These are phyloP conservation scores for Siniperca obscura DNA, from an alignment of 2,797 vertebrate species.

Conservation along the genomic window DNA sequence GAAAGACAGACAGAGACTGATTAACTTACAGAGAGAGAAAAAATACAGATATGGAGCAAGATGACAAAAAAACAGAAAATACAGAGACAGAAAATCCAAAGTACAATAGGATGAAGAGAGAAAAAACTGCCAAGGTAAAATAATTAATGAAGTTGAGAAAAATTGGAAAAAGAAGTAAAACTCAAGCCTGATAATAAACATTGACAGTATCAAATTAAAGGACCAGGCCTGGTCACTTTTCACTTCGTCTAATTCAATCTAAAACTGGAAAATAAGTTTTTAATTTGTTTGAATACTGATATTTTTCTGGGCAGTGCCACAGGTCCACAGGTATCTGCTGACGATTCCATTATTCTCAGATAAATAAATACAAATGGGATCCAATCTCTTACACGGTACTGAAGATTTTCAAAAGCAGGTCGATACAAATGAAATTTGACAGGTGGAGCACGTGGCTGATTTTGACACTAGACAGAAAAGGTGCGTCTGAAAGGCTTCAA, in stretches of 20 bases:
- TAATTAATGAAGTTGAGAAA: background rate
- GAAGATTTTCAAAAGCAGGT: conserved; percentile 56
- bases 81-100: background rate
- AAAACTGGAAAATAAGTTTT: conserved; percentile 54
- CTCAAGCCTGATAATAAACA: conserved; percentile 35
- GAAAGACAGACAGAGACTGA: background rate
- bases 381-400: conserved; percentile 29
- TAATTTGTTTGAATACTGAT: conserved; percentile 66
- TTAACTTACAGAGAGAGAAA: background rate
- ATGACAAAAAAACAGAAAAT: background rate
- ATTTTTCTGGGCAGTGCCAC: conserved; percentile 50
- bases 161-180: conserved; percentile 41
- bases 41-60: background rate
- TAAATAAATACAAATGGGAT: conserved; percentile 65
- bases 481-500: conserved; percentile 36
- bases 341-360: conserved; percentile 58
- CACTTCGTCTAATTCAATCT: conserved; percentile 55
- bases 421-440: conserved; percentile 65
- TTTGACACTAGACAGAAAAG: conserved; percentile 30
- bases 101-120: background rate
- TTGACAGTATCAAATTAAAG: conserved; percentile 46
- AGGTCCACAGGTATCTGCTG: conserved; percentile 45
- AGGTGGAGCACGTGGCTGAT: conserved; percentile 15
- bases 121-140: background rate
- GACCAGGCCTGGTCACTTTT: conserved; percentile 38